A percentile compares a stretch with the other conserved stretches of the same genome.
These are phyloP conservation scores for Catharus ustulatus DNA, from an alignment of 2,797 vertebrate genomes.

Conservation along the genomic window DNA sequence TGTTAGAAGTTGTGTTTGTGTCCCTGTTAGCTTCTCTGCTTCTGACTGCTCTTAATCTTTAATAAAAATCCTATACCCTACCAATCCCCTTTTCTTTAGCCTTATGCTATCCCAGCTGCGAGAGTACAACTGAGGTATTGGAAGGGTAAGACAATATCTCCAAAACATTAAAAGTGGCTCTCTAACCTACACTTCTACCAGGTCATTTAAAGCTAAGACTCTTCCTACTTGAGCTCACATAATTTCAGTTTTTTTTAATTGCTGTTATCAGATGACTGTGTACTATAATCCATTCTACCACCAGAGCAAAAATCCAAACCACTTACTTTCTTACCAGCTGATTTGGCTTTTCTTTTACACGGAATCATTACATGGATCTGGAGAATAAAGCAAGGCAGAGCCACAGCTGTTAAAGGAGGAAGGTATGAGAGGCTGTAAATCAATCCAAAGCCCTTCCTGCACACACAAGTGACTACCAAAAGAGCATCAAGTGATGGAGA, in stretches of 20 bases:
- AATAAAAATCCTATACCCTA: accelerated
- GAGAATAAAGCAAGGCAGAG: conserved; percentile 67
- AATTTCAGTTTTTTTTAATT: background rate
- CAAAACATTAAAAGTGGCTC: background rate
- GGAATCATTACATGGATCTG: conserved; percentile 69
- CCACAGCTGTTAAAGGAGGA: conserved; percentile 24
- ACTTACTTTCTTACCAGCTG: conserved; percentile 61
- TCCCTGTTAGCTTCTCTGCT: background rate
- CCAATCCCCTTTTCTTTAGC: background rate
- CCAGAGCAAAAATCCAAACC: background rate
- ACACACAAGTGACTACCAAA: conserved; percentile 55
- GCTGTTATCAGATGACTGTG: conserved; percentile 72
- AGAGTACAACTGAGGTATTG: background rate
- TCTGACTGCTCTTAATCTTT: background rate
- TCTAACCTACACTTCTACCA: background rate
- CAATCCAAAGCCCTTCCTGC: conserved; percentile 41
- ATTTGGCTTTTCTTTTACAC: conserved; percentile 67
- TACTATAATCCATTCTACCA: conserved; percentile 53
- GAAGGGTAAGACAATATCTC: background rate
- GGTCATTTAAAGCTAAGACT: background rate
- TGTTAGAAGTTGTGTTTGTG: background rate
- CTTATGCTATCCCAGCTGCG: background rate
- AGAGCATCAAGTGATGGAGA: conserved; percentile 74
- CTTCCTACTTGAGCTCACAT: background rate
- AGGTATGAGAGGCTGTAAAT: conserved; percentile 77